A percentile compares a stretch with the other conserved stretches of the same genome.
These are phyloP conservation scores for Atlantisia rogersi DNA, from an alignment of 2,113 vertebrate genomes.

Conservation along the genomic window DNA sequence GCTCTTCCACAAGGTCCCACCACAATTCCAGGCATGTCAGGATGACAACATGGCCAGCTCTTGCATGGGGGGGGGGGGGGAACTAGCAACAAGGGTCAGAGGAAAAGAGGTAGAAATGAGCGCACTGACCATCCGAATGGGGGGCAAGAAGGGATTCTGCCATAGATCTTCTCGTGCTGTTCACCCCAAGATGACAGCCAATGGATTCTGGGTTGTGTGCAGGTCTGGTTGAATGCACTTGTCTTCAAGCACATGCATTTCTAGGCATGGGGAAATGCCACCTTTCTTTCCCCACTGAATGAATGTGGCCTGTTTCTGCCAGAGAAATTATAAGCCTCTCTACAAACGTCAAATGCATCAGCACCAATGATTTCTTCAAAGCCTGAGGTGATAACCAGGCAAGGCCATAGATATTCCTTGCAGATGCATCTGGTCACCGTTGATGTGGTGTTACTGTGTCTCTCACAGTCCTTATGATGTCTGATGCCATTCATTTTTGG, in stretches of 20 bases:
- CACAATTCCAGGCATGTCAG: fast-evolving
- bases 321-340: background rate
- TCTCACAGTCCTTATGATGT: background rate
- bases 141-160: background rate
- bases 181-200: background rate
- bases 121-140: fast-evolving
- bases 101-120: background rate
- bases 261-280: background rate
- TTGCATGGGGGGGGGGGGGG: background rate
- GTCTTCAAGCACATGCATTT: background rate
- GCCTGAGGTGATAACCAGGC: background rate
- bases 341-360: background rate
- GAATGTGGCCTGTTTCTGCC: background rate
- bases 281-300: background rate
- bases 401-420: background rate
- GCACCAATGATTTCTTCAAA: background rate
- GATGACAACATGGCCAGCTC: background rate
- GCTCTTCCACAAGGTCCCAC: background rate
- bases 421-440: background rate
- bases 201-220: background rate
- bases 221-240: background rate
- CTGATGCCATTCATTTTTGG: background rate
- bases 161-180: fast-evolving
- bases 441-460: background rate
- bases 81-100: background rate